These are phyloP conservation scores for Thalpophila matura DNA, from an alignment of 2,888 invertebrate genomes.

Conservation along the genomic window DNA sequence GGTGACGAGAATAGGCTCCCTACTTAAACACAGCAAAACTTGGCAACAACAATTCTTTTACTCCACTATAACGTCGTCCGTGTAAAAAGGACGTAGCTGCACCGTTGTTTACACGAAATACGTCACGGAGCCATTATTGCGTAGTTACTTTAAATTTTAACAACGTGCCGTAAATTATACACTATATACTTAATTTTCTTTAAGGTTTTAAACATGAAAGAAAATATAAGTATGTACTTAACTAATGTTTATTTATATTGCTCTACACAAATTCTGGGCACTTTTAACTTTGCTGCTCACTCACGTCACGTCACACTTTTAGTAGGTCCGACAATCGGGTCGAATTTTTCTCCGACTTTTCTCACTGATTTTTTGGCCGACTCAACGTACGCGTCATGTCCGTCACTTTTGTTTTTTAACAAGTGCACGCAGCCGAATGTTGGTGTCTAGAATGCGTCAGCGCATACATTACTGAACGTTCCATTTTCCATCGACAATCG, in stretches of 20 bases:
- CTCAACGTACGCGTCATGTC: too few species aligned
- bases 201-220: background rate
- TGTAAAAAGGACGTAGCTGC: background rate
- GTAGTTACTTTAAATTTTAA: conserved; percentile 18
- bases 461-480: too few species aligned
- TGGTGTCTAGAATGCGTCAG: too few species aligned
- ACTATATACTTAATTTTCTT: conserved; percentile 8
- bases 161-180: conserved; percentile 23
- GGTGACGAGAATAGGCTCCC: conserved; percentile 32
- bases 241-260: background rate
- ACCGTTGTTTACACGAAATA: conserved; percentile 24
- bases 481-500: too few species aligned
- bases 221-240: conserved; percentile 3
- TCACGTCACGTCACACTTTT: too few species aligned
- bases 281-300: too few species aligned
- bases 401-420: too few species aligned
- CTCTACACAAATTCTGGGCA: background rate
- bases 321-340: too few species aligned
- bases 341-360: too few species aligned
- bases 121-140: conserved; percentile 7
- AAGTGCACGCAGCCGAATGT: too few species aligned
- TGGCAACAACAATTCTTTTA: conserved; percentile 41
- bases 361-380: too few species aligned
- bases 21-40: conserved; percentile 41
- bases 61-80: background rate